These are phyloP conservation scores for Ephestia elutella DNA, from an alignment of 1,140 invertebrate species.

Conservation along the genomic window DNA sequence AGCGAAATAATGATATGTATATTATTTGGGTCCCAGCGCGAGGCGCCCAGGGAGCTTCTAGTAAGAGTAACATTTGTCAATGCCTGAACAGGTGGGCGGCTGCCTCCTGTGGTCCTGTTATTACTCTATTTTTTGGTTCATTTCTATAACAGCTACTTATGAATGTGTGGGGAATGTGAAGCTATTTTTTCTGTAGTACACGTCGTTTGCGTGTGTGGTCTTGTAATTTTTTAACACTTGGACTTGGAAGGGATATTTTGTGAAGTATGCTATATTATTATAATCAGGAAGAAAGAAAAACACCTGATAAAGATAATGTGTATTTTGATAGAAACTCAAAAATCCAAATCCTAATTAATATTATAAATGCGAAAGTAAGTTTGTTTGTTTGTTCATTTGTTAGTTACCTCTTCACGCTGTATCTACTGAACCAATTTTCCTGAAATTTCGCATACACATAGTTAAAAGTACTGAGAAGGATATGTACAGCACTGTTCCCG, in stretches of 20 bases:
- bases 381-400: too few species aligned
- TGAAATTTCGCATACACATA: too few species aligned
- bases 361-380: too few species aligned
- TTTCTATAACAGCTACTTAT: constrained; percentile 42
- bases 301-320: background rate
- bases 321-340: background rate
- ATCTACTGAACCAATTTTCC: too few species aligned
- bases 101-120: constrained; percentile 38
- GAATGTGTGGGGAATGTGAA: constrained; percentile 19
- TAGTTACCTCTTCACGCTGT: too few species aligned
- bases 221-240: background rate
- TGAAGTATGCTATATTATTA: background rate
- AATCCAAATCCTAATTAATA: too few species aligned
- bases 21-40: constrained; percentile 46
- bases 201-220: constrained; percentile 4
- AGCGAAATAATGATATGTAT: constrained; percentile 61
- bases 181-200: constrained; percentile 2
- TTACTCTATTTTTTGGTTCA: constrained; percentile 57
- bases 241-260: background rate
- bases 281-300: too few species aligned
- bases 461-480: too few species aligned
- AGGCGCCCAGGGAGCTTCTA: constrained; percentile 26
- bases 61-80: constrained; percentile 54
- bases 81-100: constrained; percentile 51
- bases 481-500: too few species aligned